Evolutionary conservation across 35 echinoderm and acorn worm species (phyloP).

Genomic region (Strongylocentrotus purpuratus): DNA sequence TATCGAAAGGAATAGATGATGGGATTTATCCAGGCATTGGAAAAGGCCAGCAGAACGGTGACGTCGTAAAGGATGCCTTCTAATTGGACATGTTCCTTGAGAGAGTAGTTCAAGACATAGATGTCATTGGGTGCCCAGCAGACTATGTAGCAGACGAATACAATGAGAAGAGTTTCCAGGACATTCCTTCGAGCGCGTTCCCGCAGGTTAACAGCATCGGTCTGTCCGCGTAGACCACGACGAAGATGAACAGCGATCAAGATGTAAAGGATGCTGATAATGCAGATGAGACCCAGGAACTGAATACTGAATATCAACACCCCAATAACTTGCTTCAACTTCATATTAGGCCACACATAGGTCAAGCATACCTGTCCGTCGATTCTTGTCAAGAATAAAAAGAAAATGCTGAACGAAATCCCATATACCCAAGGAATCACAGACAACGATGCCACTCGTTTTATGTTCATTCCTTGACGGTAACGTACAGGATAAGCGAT

Average conservation of each 20-base stretch:
- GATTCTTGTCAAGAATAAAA: slow-evolving; percentile 22
- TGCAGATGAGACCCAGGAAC: slow-evolving; percentile 28
- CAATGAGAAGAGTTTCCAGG: slow-evolving; percentile 68
- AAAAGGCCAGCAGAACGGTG: slow-evolving; percentile 57
- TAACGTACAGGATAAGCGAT: slow-evolving; percentile 65
- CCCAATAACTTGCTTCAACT: neutral
- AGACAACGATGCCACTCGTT: neutral
- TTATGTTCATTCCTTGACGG: neutral
- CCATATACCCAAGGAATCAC: slow-evolving; percentile 57
- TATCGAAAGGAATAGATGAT: slow-evolving; percentile 79
- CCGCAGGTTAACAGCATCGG: neutral
- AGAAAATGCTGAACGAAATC: slow-evolving; percentile 7
- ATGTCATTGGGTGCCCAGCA: slow-evolving; percentile 72
- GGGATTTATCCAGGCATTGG: slow-evolving; percentile 79
- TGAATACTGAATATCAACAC: slow-evolving; percentile 33
- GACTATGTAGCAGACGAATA: slow-evolving; percentile 62
- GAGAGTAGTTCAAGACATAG: slow-evolving; percentile 21
- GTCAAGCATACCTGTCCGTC: slow-evolving; percentile 25
- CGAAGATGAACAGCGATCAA: slow-evolving; percentile 44
- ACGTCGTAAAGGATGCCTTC: slow-evolving; percentile 39
- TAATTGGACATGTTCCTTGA: neutral
- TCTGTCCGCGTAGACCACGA: neutral
- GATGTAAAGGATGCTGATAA: slow-evolving; percentile 60
- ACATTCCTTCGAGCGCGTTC: slow-evolving; percentile 54
- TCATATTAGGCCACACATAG: neutral